phyloP scores from a whole-genome alignment of 2,113 vertebrate species.

The Dromaius novaehollandiae region DNA sequence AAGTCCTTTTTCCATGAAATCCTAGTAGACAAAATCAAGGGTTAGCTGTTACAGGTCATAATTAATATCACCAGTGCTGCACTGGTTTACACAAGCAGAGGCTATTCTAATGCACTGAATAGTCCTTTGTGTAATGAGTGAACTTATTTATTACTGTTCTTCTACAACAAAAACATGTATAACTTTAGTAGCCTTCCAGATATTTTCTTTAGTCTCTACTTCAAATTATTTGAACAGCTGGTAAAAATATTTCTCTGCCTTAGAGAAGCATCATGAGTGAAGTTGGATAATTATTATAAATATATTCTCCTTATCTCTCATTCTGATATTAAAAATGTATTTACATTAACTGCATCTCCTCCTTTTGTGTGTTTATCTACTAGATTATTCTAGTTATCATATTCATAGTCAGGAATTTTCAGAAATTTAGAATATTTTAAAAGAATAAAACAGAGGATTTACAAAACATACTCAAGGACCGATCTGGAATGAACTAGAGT shows the following conservation, averaged over 20 bases:
- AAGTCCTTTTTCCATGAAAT: background rate
- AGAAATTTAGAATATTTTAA: background rate
- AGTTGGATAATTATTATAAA: background rate
- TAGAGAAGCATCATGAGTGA: background rate
- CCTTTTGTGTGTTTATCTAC: background rate
- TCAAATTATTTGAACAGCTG: background rate
- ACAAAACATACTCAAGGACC: background rate
- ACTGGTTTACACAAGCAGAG: background rate
- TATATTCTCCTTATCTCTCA: background rate
- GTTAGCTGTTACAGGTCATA: background rate
- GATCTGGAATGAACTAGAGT: background rate
- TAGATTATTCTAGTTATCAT: background rate
- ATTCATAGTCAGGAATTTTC: background rate
- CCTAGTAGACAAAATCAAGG: background rate
- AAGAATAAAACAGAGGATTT: background rate
- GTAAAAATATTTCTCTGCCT: background rate
- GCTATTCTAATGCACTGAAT: background rate
- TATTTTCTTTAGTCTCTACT: background rate
- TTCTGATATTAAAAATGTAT: background rate
- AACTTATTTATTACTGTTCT: background rate
- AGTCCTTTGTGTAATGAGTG: background rate
- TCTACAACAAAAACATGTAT: background rate
- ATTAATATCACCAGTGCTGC: background rate
- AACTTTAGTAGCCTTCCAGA: background rate
- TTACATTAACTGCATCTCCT: background rate